These are phyloP conservation scores for Brachionichthys hirsutus DNA, from an alignment of 2,113 vertebrate genomes.

Conservation along the genomic window DNA sequence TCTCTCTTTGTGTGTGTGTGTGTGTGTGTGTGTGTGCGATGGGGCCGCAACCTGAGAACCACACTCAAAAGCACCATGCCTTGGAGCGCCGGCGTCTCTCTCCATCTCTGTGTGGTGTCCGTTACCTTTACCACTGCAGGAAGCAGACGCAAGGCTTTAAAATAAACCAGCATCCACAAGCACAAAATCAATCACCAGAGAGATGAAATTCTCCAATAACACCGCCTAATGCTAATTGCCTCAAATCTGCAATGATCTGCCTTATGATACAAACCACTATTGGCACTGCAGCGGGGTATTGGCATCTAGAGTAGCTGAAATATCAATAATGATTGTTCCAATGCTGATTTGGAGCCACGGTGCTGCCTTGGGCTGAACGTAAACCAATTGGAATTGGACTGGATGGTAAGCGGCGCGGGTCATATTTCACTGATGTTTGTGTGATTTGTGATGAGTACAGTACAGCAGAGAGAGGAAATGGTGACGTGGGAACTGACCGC, in stretches of 20 bases:
- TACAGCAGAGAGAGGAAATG: conserved; percentile 33
- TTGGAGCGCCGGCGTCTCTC: conserved; percentile 41
- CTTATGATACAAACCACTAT: conserved; percentile 62
- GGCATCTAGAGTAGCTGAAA: conserved; percentile 60
- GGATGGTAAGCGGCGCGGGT: conserved; percentile 34
- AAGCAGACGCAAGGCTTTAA: conserved; percentile 53
- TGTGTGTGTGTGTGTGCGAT: conserved; percentile 13
- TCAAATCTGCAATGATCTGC: conserved; percentile 56
- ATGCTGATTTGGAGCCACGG: conserved; percentile 59
- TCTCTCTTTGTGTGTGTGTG: neutral
- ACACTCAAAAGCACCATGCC: conserved; percentile 48
- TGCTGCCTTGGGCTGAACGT: conserved; percentile 56
- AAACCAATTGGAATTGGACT: conserved; percentile 50
- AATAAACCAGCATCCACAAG: conserved; percentile 35
- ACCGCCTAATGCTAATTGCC: conserved; percentile 65
- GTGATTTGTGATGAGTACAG: conserved; percentile 48
- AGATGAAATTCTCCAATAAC: conserved; percentile 72
- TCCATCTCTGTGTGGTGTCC: conserved; percentile 48
- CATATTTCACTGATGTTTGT: conserved; percentile 46
- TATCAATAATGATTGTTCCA: conserved; percentile 70
- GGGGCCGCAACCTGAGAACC: conserved; percentile 55
- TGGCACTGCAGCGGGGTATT: conserved; percentile 51
- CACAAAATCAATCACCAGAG: conserved; percentile 68
- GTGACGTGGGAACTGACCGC: conserved; percentile 29
- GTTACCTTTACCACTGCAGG: conserved; percentile 66